A percentile compares a stretch with the other conserved stretches of the same genome.
Evolutionary conservation across 2,113 vertebrate species (phyloP).

Genomic region (Pelecanoides urinatrix): DNA sequence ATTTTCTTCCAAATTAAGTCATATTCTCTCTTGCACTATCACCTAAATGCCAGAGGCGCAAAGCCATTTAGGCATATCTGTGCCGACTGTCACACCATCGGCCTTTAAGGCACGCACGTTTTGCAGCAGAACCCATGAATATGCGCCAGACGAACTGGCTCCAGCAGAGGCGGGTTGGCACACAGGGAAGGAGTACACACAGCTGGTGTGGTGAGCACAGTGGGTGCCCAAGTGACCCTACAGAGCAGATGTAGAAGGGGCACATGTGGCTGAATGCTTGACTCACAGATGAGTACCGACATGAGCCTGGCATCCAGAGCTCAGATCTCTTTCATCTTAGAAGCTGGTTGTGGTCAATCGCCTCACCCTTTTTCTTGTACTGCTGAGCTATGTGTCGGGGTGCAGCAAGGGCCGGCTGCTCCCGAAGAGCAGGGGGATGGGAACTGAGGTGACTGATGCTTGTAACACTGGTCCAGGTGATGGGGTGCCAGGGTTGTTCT

Average conservation of each 20-base stretch:
- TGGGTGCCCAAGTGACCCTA: not conserved
- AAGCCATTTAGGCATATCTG: not conserved
- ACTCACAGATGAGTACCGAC: rapidly evolving
- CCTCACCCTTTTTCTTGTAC: not conserved
- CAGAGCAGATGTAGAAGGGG: not conserved
- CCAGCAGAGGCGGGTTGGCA: rapidly evolving
- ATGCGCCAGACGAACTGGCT: rapidly evolving
- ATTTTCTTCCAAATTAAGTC: conserved; percentile 15
- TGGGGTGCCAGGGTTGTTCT: not conserved
- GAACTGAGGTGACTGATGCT: not conserved
- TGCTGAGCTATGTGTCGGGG: rapidly evolving
- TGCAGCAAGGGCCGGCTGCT: not conserved
- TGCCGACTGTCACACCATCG: not conserved
- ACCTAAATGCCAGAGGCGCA: not conserved
- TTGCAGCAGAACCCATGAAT: not conserved
- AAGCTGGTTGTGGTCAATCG: not conserved
- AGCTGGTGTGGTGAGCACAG: not conserved
- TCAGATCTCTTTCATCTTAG: not conserved
- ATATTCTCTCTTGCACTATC: not conserved
- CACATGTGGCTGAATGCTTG: not conserved
- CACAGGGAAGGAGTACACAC: rapidly evolving
- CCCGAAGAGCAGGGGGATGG: not conserved
- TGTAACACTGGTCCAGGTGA: rapidly evolving
- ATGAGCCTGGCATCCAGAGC: not conserved
- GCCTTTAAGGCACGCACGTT: not conserved